A percentile compares a stretch with the other conserved stretches of the same genome.
Conservation (phyloP, 1,140 invertebrate genomes). For the Gonatopus flavifemur region DNA sequence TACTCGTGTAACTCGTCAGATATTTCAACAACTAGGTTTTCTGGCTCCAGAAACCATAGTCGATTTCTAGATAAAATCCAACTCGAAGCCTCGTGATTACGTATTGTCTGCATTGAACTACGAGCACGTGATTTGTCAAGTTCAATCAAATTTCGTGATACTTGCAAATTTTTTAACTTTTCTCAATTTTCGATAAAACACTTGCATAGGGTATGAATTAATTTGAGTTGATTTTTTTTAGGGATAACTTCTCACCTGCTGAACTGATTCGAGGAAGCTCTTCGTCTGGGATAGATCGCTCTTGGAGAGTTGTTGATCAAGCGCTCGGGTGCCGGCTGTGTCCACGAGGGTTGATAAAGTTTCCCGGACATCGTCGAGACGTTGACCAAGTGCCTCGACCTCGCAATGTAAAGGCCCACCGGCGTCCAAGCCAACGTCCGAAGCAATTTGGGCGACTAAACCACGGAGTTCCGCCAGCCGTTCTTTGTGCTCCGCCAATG, state of each 20-base stretch:
- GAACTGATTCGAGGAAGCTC: conserved; percentile 65
- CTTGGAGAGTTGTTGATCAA: conserved; percentile 59
- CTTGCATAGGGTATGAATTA: no score
- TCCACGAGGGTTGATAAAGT: conserved; percentile 72
- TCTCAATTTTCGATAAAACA: no score
- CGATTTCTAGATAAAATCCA: no score
- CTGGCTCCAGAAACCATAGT: no score
- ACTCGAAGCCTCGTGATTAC: no score
- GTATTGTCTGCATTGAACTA: no score
- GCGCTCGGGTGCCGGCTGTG: conserved; percentile 68
- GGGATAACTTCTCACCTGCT: conserved; percentile 66
- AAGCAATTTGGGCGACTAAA: conserved; percentile 75
- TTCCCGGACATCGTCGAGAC: conserved; percentile 75
- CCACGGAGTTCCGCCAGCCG: conserved; percentile 70
- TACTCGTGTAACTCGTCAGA: no score
- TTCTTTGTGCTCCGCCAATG: conserved; percentile 69
- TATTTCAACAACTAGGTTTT: no score
- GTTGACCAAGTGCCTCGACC: conserved; percentile 72
- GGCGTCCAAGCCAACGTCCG: conserved; percentile 72
- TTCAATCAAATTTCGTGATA: no score
- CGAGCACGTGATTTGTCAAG: no score
- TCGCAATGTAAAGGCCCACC: conserved; percentile 72
- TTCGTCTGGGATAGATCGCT: conserved; percentile 63
- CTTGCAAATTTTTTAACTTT: no score
- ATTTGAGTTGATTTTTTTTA: no score